A percentile compares a stretch with the other conserved stretches of the same genome.
These are phyloP conservation scores for Uropsilus gracilis DNA, from an alignment of 2,113 vertebrate species.

Conservation along the genomic window DNA sequence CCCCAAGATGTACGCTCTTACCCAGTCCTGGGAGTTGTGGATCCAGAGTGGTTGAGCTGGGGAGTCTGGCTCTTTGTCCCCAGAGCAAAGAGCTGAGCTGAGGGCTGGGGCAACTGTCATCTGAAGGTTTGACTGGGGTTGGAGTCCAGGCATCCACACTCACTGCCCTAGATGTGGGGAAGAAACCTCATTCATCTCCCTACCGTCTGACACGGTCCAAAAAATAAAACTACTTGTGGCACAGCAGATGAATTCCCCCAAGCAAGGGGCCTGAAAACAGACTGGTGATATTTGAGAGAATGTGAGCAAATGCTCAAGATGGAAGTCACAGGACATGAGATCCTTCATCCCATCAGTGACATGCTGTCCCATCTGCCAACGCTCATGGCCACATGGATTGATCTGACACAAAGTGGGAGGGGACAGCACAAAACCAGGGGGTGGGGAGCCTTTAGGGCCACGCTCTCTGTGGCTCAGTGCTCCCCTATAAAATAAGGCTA, in stretches of 20 bases:
- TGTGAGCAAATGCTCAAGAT: background rate
- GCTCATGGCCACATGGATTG: too few species aligned
- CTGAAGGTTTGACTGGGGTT: background rate
- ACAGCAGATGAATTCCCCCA: background rate
- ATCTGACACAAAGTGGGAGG: background rate
- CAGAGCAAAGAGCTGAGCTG: too few species aligned
- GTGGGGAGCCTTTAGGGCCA: background rate
- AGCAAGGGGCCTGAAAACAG: background rate
- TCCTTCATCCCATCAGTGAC: too few species aligned
- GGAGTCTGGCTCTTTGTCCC: too few species aligned
- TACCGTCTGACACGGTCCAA: background rate
- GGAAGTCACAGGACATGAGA: background rate
- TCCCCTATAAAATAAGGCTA: background rate
- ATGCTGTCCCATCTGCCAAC: too few species aligned
- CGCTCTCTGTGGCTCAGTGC: background rate
- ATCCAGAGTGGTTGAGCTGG: background rate
- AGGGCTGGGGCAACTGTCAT: background rate
- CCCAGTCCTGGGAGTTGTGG: background rate
- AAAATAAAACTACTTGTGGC: background rate
- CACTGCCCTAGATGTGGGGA: background rate
- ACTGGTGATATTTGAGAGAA: background rate
- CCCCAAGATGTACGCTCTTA: fast-evolving
- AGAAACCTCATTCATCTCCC: background rate
- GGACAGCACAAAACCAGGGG: fast-evolving
- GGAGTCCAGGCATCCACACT: background rate